Base-by-base conservation (phyloP, 2,888 invertebrate genomes). In the Microchrysa polita region DNA sequence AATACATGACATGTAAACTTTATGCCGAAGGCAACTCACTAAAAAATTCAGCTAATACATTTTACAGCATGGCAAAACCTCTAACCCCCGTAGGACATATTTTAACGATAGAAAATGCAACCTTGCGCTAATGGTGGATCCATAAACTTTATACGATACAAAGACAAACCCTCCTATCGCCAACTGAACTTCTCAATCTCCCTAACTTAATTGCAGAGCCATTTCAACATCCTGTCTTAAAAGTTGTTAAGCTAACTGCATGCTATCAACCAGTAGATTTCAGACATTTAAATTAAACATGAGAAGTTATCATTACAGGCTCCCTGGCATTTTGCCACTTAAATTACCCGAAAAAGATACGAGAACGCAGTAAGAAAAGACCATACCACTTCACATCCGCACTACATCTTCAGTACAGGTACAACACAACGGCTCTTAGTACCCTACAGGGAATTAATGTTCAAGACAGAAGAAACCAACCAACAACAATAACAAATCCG, bases 221-320 rank as follows among this genome's bases (percentile, higher is more conserved):
- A 23, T 59, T 23, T 14, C 23, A 20, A 23, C 59, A 23, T 59
- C 59, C 59, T 59, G 59, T 59, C 59, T 59, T 59, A 12, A 23
- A 14, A 14, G 27, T 55, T 2, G 27, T 23, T 23, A n/a, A 20
- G 5, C 23, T 23, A 59, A 59, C 14, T 59, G 23, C 23, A 23
- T 22, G 23, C 23, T 23, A 59, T 59, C 59, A 59, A 59, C 59
- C 23, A 23, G 59, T 59, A 59, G 59, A 59, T 59, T 59, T 59
- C 23, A 14, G 23, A 59, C 59, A 59, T 59, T 59, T 59, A 59
- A 59, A 59, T 59, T 59, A 59, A 59, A 23, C 59, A 59, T 59
- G 59, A 23, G 23, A 59, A 23, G 12, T 59, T 59, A 55, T 55
- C 20, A 59, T 59, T 59, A 59, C 22, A 23, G 5, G 2, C 27